Evolutionary conservation across 2,888 invertebrate genomes (phyloP), one percentile per base, ranked within the genome.

Genomic region (Maniola hyperantus): DNA sequence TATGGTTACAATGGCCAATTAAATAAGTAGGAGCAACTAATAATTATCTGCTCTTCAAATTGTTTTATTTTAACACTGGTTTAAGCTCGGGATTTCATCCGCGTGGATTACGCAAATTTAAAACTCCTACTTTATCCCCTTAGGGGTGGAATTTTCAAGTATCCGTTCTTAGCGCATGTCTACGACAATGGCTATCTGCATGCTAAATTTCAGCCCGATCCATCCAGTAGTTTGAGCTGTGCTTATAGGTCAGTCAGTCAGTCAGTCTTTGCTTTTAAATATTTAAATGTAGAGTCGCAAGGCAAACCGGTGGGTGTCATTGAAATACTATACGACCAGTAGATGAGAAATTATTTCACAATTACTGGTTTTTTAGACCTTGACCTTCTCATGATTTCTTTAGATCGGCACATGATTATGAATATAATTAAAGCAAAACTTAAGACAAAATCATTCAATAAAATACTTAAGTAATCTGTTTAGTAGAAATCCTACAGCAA

Each of bases 281-380:
- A n/a, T n/a, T n/a, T n/a, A n/a, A n/a, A n/a, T 15, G 46, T 46
- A 46, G 8, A 48, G 48, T 18, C 18, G 18, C 48, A 48, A 18
- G 48, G 15, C 48, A 18, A 18, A 46, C 7, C 15, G 46, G 15
- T 39, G 11, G 18, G 6, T 8, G 48, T 18, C 48, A 18, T 48
- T 48, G 48, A 48, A 48, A 48, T 48, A 48, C 46, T 15, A 8
- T 18, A 48, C 0, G 15, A 18, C 18, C 48, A 15, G 18, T 48
- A 26, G 26, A 4, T 2, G 15, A 48, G 48, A 48, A 15, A 48
- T 48, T 18, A 48, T 48, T 48, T 48, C 48, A 8, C 7, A 48
- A 48, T n/a, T n/a, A n/a, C 18, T 48, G 15, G 48, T 48, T 46
- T 46, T 44, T 46, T 48, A 48, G 18, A 48, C 48, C 48, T 48